These are phyloP conservation scores for Caenorhabditis drosophilae DNA, from an alignment of 2,888 invertebrate genomes.

Conservation along the genomic window DNA sequence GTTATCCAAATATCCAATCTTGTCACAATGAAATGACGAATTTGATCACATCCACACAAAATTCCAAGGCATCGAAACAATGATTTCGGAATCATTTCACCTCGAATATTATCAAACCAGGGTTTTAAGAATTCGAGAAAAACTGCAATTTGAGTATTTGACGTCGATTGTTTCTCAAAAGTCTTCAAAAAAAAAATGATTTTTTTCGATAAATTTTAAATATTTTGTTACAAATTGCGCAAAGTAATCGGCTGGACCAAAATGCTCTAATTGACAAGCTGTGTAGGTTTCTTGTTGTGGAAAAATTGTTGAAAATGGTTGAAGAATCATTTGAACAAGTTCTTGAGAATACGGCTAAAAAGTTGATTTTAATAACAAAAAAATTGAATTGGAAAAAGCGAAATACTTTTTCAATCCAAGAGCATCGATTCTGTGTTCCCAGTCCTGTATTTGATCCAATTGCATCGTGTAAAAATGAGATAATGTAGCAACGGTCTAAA, in stretches of 20 bases:
- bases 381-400: not conserved
- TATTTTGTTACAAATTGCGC: not conserved
- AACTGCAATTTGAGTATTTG: constrained; percentile 13
- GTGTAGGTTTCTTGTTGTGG: constrained; percentile 19
- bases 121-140: constrained; percentile 27
- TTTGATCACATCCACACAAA: constrained; percentile 22
- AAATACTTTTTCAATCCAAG: constrained; percentile 27
- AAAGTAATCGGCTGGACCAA: constrained; percentile 12
- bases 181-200: no score
- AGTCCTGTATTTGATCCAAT: constrained; percentile 21
- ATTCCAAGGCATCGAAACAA: constrained; percentile 21
- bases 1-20: constrained; percentile 32
- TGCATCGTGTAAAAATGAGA: constrained; percentile 22
- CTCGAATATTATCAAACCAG: constrained; percentile 33
- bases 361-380: not conserved
- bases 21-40: constrained; percentile 24
- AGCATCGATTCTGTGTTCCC: constrained; percentile 13
- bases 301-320: constrained; percentile 17
- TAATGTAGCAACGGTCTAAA: constrained; percentile 25
- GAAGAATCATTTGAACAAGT: constrained; percentile 17
- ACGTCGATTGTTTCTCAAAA: no score
- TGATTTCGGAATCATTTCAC: constrained; percentile 26
- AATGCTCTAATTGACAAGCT: constrained; percentile 13
- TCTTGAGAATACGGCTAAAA: constrained; percentile 8
- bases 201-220: not conserved